These are phyloP conservation scores for Agapornis roseicollis DNA, from an alignment of 2,113 vertebrate genomes.

Conservation along the genomic window DNA sequence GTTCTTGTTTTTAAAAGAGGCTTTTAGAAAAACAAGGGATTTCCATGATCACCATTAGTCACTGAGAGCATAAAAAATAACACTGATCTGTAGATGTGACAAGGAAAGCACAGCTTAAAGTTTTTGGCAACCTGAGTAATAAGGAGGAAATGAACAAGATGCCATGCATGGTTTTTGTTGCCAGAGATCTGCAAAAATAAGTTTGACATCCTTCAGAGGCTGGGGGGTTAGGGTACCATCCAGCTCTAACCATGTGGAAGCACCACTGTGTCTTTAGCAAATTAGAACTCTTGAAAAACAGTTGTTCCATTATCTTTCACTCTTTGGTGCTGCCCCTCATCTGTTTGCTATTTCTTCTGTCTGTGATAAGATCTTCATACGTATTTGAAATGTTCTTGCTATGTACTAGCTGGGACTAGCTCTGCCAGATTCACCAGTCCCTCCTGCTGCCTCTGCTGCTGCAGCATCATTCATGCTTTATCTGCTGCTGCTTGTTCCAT, in stretches of 20 bases:
- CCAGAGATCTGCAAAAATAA: slow-evolving; percentile 19
- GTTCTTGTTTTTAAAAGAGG: no score
- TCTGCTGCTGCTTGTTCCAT: neutral
- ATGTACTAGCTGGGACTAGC: neutral
- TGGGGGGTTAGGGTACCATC: neutral
- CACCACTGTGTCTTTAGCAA: neutral
- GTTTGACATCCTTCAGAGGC: neutral
- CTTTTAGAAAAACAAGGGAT: no score
- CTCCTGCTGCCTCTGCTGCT: neutral
- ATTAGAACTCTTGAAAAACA: neutral
- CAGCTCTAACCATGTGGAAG: neutral
- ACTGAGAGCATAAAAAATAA: neutral
- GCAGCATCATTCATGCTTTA: neutral
- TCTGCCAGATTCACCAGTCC: neutral
- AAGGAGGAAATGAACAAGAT: slow-evolving; percentile 41
- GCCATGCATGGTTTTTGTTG: slow-evolving; percentile 9
- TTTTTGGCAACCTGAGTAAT: neutral
- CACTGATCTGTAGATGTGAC: neutral
- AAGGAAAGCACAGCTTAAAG: neutral
- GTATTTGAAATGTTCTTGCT: neutral
- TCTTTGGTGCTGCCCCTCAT: neutral
- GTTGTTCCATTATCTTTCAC: neutral
- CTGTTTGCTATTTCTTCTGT: neutral
- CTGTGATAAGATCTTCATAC: neutral
- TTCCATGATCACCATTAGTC: neutral